Evolutionary conservation across 2,113 vertebrate genomes (phyloP).

Genomic region (Phylloscopus whistleri): DNA sequence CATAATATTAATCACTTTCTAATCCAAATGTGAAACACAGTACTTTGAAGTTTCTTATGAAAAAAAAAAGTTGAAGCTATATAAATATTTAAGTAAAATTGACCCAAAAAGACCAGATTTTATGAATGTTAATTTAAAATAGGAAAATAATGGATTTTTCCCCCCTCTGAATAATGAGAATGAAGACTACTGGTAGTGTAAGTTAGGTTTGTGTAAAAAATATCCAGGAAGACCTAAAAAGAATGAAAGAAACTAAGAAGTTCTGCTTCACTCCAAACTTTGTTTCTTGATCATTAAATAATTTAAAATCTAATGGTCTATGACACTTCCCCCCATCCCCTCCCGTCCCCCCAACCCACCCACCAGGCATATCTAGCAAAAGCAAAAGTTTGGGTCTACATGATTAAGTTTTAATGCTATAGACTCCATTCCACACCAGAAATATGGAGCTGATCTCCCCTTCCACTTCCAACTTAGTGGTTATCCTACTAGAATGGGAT

Average conservation of each 20-base stretch:
- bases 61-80: background rate
- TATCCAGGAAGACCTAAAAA: background rate
- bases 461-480: background rate
- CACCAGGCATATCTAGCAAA: background rate
- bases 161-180: background rate
- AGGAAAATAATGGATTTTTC: background rate
- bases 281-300: background rate
- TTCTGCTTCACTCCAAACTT: background rate
- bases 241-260: background rate
- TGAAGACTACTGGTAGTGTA: background rate
- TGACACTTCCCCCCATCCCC: no score
- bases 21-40: background rate
- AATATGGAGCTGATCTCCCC: background rate
- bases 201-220: background rate
- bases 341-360: no score
- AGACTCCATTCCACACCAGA: background rate
- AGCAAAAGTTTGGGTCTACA: background rate
- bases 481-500: background rate
- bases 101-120: background rate
- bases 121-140: background rate
- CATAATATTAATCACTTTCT: background rate
- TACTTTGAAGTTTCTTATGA: background rate
- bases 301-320: background rate
- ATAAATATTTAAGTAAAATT: background rate
- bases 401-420: background rate